Base-by-base conservation (phyloP, 1,140 invertebrate genomes). In the Drosophila nigrodunni region DNA sequence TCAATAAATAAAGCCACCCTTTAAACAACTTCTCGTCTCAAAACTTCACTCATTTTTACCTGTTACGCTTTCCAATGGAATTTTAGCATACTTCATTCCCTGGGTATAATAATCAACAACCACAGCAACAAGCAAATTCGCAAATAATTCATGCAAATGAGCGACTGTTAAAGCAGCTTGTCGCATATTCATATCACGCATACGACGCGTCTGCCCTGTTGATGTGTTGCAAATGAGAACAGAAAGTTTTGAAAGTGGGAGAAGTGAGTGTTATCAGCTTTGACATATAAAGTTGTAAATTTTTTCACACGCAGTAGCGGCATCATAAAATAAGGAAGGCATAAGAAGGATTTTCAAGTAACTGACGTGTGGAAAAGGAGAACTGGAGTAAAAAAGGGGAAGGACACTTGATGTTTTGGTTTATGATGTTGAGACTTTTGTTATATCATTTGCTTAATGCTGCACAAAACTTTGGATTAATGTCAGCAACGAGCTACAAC, bases 61-160 rank as follows among this genome's bases (percentile, higher is more conserved):
- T 30, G 25, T 30, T 30, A 30, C 25, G 25, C 25, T 30, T 30
- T 30, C 4, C 6, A 2, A 30, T 2, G 25, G 3, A 3, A 30
- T 30, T 30, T 30, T 30, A 30, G 25, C 25, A 30, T 30, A 30
- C 25, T 30, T 30, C 6, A 30, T 2, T 30, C 25, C 25, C 25
- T 30, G 25, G 25, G 25, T 30, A 30, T 30, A 30, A 30, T 30
- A 30, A 57, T 44, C 41, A 64, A 11, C 44, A 59, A 37, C 74
- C 60, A 25, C 46, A 67, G n/a, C 39, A 78, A 58, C 47, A 82
- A 61, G 60, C 49, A 39, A 37, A 61, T 11, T 3, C n/a, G 34
- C 47, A 72, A 55, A 65, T 87, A 88, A 89, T 75, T 88, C 83
- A 88, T 88, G 83, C 85, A 88, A 88, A 89, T 89, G 80, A 89